Conservation (phyloP, 2,113 vertebrate genomes). For the Hypanus sabinus region DNA sequence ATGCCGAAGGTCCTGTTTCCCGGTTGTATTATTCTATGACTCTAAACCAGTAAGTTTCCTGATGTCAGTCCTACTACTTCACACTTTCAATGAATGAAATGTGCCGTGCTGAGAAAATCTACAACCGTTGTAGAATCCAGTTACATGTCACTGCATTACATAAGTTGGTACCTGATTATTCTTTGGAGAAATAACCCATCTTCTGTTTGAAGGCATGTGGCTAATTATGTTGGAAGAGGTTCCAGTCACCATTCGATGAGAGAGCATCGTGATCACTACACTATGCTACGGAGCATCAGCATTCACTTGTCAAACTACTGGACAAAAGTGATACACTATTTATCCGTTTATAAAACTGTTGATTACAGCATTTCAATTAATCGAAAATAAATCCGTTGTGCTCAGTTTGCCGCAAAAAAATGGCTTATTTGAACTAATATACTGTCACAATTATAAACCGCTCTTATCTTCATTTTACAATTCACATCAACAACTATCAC, state of each 20-base stretch:
- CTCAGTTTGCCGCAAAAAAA: neutral
- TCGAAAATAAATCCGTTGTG: neutral
- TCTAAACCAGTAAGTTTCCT: too few relatives aligned
- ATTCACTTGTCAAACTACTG: neutral
- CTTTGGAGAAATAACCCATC: neutral
- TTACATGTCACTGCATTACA: neutral
- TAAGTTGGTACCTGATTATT: neutral
- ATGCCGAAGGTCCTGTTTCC: too few relatives aligned
- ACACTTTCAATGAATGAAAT: neutral
- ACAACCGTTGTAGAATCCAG: neutral
- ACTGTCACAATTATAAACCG: neutral
- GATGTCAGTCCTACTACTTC: neutral
- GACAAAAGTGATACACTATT: neutral
- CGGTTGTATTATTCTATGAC: too few relatives aligned
- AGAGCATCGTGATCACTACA: neutral
- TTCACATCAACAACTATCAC: neutral
- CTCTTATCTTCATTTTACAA: neutral
- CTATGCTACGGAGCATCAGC: neutral
- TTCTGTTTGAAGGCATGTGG: neutral
- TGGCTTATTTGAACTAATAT: neutral
- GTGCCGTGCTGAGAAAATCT: neutral
- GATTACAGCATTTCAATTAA: neutral
- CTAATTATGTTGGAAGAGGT: neutral
- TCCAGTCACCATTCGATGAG: neutral
- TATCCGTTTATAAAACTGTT: neutral